Conservation (phyloP, 1,140 invertebrate species). For the Anastrepha obliqua region DNA sequence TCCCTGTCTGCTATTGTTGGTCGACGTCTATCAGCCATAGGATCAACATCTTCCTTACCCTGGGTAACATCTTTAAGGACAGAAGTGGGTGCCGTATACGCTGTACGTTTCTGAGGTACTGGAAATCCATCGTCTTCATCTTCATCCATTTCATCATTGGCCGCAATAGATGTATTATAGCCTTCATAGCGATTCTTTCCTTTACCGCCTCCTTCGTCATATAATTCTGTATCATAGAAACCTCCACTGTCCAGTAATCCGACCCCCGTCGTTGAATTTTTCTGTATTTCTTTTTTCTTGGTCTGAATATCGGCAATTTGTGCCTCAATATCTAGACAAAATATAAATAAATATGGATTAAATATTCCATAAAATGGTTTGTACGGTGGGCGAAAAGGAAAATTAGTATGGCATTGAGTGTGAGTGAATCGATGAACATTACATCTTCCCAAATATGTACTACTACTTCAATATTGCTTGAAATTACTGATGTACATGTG, state of each 20-base stretch:
- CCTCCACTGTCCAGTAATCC: conserved; percentile 90
- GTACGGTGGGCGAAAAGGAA: background rate
- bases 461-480: background rate
- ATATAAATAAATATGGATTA: background rate
- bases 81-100: conserved; percentile 90
- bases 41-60: conserved; percentile 95
- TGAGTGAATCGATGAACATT: background rate
- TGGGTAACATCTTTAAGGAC: conserved; percentile 93
- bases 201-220: conserved; percentile 81
- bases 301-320: conserved; percentile 93
- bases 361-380: too few species aligned
- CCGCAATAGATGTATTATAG: conserved; percentile 96
- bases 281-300: conserved; percentile 86
- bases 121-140: conserved; percentile 85
- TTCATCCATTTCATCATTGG: conserved; percentile 93
- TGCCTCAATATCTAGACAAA: conserved; percentile 90
- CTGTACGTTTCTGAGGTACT: conserved; percentile 81
- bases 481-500: too few species aligned
- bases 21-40: conserved; percentile 93
- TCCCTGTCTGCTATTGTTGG: conserved; percentile 95
- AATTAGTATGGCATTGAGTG: background rate
- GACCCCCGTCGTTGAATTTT: conserved; percentile 81
- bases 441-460: background rate
- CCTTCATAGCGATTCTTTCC: conserved; percentile 88
- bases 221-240: conserved; percentile 93